Evolutionary conservation across 2,797 vertebrate genomes (phyloP).

Genomic region (Enteromius trimaculatus): DNA sequence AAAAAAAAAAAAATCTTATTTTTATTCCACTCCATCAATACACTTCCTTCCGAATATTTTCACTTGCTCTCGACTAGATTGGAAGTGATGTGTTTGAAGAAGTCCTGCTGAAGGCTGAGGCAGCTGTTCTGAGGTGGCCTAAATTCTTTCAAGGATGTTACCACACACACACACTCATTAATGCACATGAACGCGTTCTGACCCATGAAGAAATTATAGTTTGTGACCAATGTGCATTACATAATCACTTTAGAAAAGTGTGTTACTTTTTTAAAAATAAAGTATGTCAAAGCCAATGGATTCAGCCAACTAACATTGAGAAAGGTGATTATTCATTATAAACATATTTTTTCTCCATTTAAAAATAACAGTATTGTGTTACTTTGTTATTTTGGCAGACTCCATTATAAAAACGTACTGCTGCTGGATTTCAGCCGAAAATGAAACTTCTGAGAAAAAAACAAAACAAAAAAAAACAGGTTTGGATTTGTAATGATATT

Average conservation of each 20-base stretch:
- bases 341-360: background rate
- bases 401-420: background rate
- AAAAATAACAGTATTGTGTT: background rate
- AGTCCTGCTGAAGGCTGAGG: conserved; percentile 28
- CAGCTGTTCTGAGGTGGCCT: conserved; percentile 51
- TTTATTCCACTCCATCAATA: conserved; percentile 29
- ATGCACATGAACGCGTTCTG: background rate
- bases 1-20: conserved; percentile 32
- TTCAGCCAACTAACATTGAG: background rate
- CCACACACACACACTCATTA: conserved; percentile 28
- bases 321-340: background rate
- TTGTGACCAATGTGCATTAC: background rate
- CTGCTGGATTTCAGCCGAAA: background rate
- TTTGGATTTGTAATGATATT: background rate
- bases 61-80: conserved; percentile 11
- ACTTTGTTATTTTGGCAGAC: background rate
- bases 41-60: conserved; percentile 54
- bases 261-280: background rate
- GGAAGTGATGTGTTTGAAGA: conserved; percentile 21
- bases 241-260: background rate
- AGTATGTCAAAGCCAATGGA: background rate
- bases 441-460: background rate
- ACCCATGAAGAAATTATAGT: background rate
- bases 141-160: conserved; percentile 21
- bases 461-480: background rate